Percentiles rank a stretch among this genome's conserved stretches.
Conservation (phyloP, 2,797 vertebrate genomes). For the Amniataba percoides region DNA sequence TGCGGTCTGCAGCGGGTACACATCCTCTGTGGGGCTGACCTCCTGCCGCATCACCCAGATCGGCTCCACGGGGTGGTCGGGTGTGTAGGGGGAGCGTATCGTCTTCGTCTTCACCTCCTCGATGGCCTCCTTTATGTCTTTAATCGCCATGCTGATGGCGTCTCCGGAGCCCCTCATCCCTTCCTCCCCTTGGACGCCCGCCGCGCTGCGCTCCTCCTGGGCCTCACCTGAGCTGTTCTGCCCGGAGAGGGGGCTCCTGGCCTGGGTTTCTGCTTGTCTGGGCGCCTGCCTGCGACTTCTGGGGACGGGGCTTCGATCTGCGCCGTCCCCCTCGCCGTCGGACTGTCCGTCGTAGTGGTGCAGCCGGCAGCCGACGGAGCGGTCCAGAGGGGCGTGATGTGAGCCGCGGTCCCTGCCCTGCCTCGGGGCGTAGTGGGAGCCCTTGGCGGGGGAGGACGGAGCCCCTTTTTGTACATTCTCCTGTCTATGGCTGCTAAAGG, state of each 20-base stretch:
- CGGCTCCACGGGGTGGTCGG: slow-evolving; percentile 93
- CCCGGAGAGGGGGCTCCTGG: slow-evolving; percentile 68
- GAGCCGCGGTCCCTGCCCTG: slow-evolving; percentile 46
- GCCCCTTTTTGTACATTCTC: slow-evolving; percentile 89
- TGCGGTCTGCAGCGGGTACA: slow-evolving; percentile 84
- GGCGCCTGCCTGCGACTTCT: slow-evolving; percentile 83
- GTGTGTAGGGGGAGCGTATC: slow-evolving; percentile 95
- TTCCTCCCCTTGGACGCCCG: slow-evolving; percentile 75
- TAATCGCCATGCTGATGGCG: slow-evolving; percentile 95
- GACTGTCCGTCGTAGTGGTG: slow-evolving; percentile 96
- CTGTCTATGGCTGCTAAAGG: slow-evolving; percentile 77
- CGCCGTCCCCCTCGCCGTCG: slow-evolving; percentile 89
- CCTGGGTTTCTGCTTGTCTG: slow-evolving; percentile 79
- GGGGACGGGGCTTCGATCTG: slow-evolving; percentile 89
- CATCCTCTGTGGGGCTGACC: slow-evolving; percentile 91
- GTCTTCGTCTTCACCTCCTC: slow-evolving; percentile 97
- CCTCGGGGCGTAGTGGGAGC: slow-evolving; percentile 69
- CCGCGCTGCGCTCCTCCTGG: slow-evolving; percentile 64
- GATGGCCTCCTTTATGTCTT: slow-evolving; percentile 96
- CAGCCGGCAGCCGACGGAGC: slow-evolving; percentile 92
- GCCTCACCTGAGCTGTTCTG: slow-evolving; percentile 62
- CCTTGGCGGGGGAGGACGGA: slow-evolving; percentile 77
- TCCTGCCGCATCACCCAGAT: slow-evolving; percentile 99
- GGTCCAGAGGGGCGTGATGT: slow-evolving; percentile 60
- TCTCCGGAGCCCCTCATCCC: slow-evolving; percentile 89